Evolutionary conservation across 2,888 invertebrate species (phyloP), one percentile per base, ranked within the genome.

Genomic region (Resseliella maxima): DNA sequence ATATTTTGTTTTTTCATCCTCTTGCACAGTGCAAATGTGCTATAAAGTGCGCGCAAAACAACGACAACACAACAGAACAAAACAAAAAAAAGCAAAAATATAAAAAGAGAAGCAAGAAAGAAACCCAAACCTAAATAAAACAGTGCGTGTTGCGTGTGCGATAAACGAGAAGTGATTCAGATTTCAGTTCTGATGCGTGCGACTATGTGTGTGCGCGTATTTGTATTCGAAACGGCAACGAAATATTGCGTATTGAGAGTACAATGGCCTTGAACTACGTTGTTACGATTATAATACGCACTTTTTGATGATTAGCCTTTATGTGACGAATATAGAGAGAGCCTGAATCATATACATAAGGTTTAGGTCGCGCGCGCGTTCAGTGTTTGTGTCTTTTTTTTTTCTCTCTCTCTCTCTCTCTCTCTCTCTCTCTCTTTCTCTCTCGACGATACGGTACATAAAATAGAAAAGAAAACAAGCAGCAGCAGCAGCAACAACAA

Each of bases 241-340:
- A 64, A 5, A 64, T 64, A 27, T 27, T 15, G 36, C n/a, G 36
- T 81, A 81, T 59, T 81, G 81, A 36, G 81, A 81, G 81, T 81
- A 81, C 81, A 81, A 81, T 81, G 81, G 81, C 81, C 81, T 81
- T 81, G 81, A 81, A 81, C 81, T 81, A 81, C 81, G 81, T 81
- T 35, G 35, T 36, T 81, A 36, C 81, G 81, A 81, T 36, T 81
- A 36, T 81, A 81, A 81, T 81, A 81, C 81, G 81, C 81, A 81
- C 81, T 81, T 81, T 81, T 81, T 81, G 81, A 81, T 81, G 15
- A 81, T 81, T n/a, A 36, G 21, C 36, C 36, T 59, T 5, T 36
- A 36, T 81, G 36, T 18, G 41, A 41, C 41, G 41, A 41, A 18
- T 36, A 81, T 18, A 1, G 1, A 8, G 18, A 8, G 35, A 21